Conservation (phyloP, 2,888 invertebrate genomes). For the Isoperla grammatica region DNA sequence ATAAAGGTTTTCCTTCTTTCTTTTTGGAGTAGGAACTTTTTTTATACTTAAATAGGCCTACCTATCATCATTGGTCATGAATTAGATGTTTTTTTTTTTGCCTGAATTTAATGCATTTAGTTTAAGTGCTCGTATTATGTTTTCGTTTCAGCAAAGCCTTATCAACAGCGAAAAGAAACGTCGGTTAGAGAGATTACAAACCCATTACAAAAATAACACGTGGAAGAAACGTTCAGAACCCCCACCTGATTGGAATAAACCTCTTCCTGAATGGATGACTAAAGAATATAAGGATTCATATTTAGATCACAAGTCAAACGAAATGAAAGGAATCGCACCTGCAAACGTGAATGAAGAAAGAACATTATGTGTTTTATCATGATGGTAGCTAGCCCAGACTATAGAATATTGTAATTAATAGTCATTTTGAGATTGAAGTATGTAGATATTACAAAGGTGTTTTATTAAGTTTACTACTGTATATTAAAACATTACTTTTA, state of each 20-base stretch:
- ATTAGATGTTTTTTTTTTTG: too few relatives aligned
- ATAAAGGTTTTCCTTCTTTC: too few relatives aligned
- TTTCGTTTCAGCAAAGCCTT: slow-evolving; percentile 52
- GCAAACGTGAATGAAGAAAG: slow-evolving; percentile 21
- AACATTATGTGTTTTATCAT: slow-evolving; percentile 30
- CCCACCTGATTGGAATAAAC: slow-evolving; percentile 75
- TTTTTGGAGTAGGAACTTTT: too few relatives aligned
- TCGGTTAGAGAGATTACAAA: slow-evolving; percentile 54
- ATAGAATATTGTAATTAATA: too few relatives aligned
- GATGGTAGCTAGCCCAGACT: neutral
- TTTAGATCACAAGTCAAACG: slow-evolving; percentile 58
- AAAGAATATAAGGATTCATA: slow-evolving; percentile 62
- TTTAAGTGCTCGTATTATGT: too few relatives aligned
- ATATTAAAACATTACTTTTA: too few relatives aligned
- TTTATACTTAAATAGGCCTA: too few relatives aligned
- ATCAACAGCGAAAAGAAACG: slow-evolving; percentile 66
- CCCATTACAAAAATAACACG: slow-evolving; percentile 66
- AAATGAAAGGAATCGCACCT: slow-evolving; percentile 47
- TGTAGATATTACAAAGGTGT: too few relatives aligned
- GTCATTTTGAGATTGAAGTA: too few relatives aligned
- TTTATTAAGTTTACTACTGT: too few relatives aligned
- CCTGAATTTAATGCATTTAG: too few relatives aligned
- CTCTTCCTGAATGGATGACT: slow-evolving; percentile 69
- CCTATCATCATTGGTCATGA: too few relatives aligned
- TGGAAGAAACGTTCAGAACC: slow-evolving; percentile 74